Evolutionary conservation across 2,797 vertebrate species (phyloP), one percentile per base, ranked within the genome.

Genomic region (Bufotes viridis): DNA sequence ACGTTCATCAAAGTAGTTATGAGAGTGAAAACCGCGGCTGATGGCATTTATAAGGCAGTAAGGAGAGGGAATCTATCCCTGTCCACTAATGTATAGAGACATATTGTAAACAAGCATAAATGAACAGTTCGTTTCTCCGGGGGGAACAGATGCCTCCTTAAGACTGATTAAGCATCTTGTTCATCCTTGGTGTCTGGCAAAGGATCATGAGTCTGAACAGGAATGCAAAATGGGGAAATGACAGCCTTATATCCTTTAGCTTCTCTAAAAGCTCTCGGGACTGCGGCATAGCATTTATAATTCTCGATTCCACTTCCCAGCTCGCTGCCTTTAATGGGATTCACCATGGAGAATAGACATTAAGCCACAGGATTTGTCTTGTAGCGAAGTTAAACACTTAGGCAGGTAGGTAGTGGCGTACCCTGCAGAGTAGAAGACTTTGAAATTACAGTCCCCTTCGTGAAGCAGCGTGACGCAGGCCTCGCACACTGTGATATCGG

Each of bases 101-200:
- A 92, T 91, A 92, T 92, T 93, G 93, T 92, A 94, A 93, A 94
- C 92, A 93, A 92, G 93, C 92, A 90, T 82, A 93, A 92, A 92
- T 90, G 91, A 93, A 87, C 91, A 91, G 89, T 90, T 91, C 90
- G 91, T 93, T 90, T 93, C 93, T 94, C 93, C 67, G 53, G 92
- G 91, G 94, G 92, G 69, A 92, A 91, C 92, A 93, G 92, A 92
- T 92, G 91, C 90, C 88, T 93, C 92, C 91, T 92, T 94, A 94
- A 92, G 90, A 90, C 92, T 94, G 92, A 93, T 93, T 93, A 93
- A 95, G 92, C 93, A 90, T 92, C 94, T 93, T 91, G 92, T 93
- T 94, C 93, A 93, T 91, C 92, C 92, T 93, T 91, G 93, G 85
- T 93, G 92, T 93, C 93, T 94, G 93, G 92, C 90, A 90, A 90